Evolutionary conservation across 2,888 invertebrate genomes (phyloP), one percentile per base, ranked within the genome.

Genomic region (Ditula angustiorana): DNA sequence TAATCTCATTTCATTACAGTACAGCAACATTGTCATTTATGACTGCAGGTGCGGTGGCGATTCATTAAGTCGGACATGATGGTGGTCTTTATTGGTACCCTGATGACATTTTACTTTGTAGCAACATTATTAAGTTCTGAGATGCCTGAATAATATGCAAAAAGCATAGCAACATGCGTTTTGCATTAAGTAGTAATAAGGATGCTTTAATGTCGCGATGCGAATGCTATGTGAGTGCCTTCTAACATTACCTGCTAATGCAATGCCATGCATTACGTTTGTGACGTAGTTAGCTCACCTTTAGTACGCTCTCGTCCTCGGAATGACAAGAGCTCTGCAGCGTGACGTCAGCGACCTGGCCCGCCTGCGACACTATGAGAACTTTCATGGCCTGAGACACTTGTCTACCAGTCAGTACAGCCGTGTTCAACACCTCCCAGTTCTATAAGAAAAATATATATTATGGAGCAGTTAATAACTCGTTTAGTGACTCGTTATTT

Each of bases 361-460:
- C 98, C 0, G 97, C 97, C 84, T 98, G 97, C 46, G 98, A 98
- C 50, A 99, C 98, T 76, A 98, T 97, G 86, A 98, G 97, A 73
- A 99, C 97, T 90, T 98, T 97, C 96, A 99, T 97, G 13, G 98
- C 97, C 79, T 98, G 98, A 1, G 98, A 97, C 68, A 98, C 98
- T 89, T 98, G 98, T 56, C 97, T 95, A 0, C 98, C 98, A 5
- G 98, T 99, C 80, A 99, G 93, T 67, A 98, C 97, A 0, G 99
- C 99, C 1, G 98, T 98, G 92, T 99, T 99, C 90, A 99, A 94
- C 35, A 99, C 95, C 89, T 98, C 98, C 96, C 97, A 97, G 85
- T 97, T 98, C 98, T 98, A 92, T 56, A 93, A 92, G 71, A 65
- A 65, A 73, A 52, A 10, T n/a, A n/a, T n/a, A n/a, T n/a, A n/a